phyloP scores from a whole-genome alignment of 2,888 invertebrate genomes.

The Alviniconcha strummeri region DNA sequence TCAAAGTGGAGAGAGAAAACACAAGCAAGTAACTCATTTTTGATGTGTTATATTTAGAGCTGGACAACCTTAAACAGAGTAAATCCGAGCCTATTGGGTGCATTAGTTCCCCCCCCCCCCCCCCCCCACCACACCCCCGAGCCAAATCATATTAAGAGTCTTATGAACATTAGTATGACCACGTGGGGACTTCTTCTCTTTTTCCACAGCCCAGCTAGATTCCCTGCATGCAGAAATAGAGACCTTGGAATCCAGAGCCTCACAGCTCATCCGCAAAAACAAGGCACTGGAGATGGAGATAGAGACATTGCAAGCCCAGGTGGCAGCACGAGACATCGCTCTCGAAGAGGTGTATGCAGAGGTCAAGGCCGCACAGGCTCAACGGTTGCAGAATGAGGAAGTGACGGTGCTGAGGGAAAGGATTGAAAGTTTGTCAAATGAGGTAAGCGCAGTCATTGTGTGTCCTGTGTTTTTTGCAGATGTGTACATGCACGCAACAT shows the following conservation, averaged over 20 bases:
- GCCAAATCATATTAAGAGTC: no score
- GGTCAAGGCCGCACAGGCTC: constrained; percentile 48
- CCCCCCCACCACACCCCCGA: no score
- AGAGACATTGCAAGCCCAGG: constrained; percentile 53
- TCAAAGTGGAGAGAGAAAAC: no score
- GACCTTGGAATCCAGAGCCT: constrained; percentile 48
- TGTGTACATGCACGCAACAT: no score
- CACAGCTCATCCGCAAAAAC: constrained; percentile 51
- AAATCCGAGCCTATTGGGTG: no score
- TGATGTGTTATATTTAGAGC: no score
- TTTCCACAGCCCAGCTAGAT: constrained; percentile 46
- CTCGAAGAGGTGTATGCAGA: constrained; percentile 60
- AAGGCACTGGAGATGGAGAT: constrained; percentile 58
- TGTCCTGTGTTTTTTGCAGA: no score
- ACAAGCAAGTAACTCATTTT: no score
- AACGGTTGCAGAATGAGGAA: constrained; percentile 46
- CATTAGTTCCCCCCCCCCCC: no score
- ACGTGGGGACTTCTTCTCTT: background rate
- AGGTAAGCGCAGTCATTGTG: constrained; percentile 45
- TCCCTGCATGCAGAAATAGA: constrained; percentile 43
- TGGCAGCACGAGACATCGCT: constrained; percentile 56
- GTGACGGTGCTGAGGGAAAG: constrained; percentile 54
- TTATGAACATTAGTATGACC: no score
- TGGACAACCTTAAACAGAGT: no score
- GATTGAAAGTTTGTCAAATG: constrained; percentile 54